phyloP scores from a whole-genome alignment of 2,113 vertebrate species.

The Tachysurus vachellii region DNA sequence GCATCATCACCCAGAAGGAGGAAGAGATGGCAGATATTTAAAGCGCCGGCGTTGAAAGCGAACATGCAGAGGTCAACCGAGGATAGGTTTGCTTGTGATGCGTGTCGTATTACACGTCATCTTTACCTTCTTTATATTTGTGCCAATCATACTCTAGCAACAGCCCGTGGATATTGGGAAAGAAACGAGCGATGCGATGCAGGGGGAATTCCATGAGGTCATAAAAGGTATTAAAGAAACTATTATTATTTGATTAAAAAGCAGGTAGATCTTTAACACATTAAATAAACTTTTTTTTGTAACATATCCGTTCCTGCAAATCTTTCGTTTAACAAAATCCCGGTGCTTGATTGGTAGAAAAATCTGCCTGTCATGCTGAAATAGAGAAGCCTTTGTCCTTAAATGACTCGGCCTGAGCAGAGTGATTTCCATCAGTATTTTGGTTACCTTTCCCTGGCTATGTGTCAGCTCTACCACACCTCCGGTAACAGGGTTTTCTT shows the following conservation, averaged over 20 bases:
- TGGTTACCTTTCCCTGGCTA: slow-evolving; percentile 58
- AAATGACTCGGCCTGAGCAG: slow-evolving; percentile 54
- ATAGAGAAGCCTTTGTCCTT: slow-evolving; percentile 60
- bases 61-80: slow-evolving; percentile 43
- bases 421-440: slow-evolving; percentile 59
- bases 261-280: not conserved
- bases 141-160: not conserved
- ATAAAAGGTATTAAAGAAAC: not conserved
- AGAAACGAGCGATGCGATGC: not conserved
- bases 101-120: not conserved
- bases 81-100: slow-evolving; percentile 26
- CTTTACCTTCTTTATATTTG: not conserved
- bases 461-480: slow-evolving; percentile 37
- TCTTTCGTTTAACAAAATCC: not conserved
- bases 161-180: not conserved
- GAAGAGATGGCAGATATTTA: slow-evolving; percentile 68
- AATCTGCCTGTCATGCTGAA: slow-evolving; percentile 34
- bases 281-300: not conserved
- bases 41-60: slow-evolving; percentile 40
- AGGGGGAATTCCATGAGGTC: not conserved
- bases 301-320: not conserved
- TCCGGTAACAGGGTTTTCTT: slow-evolving; percentile 53
- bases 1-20: slow-evolving; percentile 59
- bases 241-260: not conserved
- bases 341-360: slow-evolving; percentile 29